Base-by-base conservation (phyloP, 2,888 invertebrate genomes). In the Nineta flava region DNA sequence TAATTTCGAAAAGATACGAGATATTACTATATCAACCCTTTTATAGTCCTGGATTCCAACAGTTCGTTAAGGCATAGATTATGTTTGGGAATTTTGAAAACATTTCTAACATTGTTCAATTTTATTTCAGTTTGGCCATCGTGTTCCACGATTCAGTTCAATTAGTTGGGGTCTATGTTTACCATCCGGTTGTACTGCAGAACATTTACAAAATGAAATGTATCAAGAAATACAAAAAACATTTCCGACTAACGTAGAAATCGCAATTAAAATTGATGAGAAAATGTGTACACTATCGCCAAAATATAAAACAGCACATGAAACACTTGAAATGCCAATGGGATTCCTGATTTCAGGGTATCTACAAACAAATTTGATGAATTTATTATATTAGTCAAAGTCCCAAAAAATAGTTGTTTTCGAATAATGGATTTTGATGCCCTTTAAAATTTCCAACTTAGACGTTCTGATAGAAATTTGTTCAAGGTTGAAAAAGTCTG, bases 91-190 rank as follows among this genome's bases (percentile, higher is more conserved):
- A n/a, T n/a, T n/a, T n/a, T n/a, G n/a, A n/a, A n/a, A n/a, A n/a
- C 19, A 2, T 19, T 19, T 19, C 5, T 19, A 19, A 19, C 19
- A 19, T 19, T 2, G 2, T 19, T 19, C 19, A 3, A 19, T 19
- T 19, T 19, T 35, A 32, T 12, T 45, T 1, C 61, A 77, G 77
- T 73, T 75, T 64, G 74, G 74, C 17, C 77, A 77, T 60, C 65
- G 76, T 31, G 69, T 77, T 1, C 76, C 77, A 1, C 67, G 75
- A 44, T 75, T 72, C 57, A 73, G 75, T 9, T 72, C 71, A 54
- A 58, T 75, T 6, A 60, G 72, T 16, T 77, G 76, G 77, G 77
- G 75, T 0, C 67, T 77, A 42, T 77, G 77, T 57, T 68, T 76
- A 19, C 77, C 77, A 2, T 67, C 69, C 49, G 69, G 73, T 1